A percentile compares a stretch with the other conserved stretches of the same genome.
These are phyloP conservation scores for Platycercus adscitus DNA, from an alignment of 2,113 vertebrate species.

Conservation along the genomic window DNA sequence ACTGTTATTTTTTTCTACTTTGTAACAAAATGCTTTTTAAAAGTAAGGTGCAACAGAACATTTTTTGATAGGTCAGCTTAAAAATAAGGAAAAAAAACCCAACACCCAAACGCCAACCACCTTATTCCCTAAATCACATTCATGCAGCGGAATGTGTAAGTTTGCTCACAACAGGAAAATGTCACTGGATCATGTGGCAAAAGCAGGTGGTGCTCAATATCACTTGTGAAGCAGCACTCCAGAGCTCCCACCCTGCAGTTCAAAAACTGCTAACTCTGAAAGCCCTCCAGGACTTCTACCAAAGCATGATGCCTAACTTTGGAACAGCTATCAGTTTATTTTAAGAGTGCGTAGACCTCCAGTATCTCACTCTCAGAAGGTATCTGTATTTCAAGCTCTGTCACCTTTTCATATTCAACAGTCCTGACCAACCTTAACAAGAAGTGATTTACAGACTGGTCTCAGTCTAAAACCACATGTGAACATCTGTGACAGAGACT, in stretches of 20 bases:
- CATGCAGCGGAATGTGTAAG: neutral
- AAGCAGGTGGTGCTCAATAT: neutral
- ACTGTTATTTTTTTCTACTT: neutral
- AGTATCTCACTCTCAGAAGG: neutral
- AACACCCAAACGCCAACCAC: neutral
- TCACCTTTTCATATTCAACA: neutral
- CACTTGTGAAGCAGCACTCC: neutral
- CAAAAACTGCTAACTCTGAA: neutral
- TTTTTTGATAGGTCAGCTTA: neutral
- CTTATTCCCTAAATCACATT: neutral
- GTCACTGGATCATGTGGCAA: neutral
- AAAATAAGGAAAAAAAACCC: neutral
- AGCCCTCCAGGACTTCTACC: neutral
- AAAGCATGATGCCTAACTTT: neutral
- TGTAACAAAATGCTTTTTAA: neutral
- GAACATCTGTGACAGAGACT: neutral
- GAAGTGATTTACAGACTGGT: neutral
- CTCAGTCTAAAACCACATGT: neutral
- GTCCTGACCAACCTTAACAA: neutral
- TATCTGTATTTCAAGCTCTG: neutral
- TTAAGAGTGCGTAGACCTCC: neutral
- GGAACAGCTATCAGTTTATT: neutral
- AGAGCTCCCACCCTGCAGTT: neutral
- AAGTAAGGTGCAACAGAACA: neutral
- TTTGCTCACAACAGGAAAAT: neutral